A percentile compares a stretch with the other conserved stretches of the same genome.
phyloP scores from a whole-genome alignment of 2,888 invertebrate species.

The Tetrapedia diversipes region DNA sequence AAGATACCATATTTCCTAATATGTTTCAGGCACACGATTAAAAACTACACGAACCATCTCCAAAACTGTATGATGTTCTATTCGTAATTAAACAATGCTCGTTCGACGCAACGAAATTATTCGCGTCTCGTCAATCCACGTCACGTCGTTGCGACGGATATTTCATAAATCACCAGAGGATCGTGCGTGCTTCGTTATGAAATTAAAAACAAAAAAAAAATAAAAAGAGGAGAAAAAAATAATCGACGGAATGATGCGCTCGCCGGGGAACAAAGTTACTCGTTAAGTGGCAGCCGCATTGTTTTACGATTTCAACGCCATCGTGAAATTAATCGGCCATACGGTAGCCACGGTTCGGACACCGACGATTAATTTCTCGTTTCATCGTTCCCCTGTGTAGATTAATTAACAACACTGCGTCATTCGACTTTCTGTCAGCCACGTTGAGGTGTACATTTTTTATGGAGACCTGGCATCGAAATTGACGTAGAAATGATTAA shows the following conservation, averaged over 20 bases:
- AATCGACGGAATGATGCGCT: slow-evolving; percentile 23
- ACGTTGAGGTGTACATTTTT: background rate
- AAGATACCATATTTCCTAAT: too few relatives aligned
- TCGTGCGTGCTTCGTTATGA: slow-evolving; percentile 1
- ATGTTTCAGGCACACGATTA: too few relatives aligned
- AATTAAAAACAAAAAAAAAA: background rate
- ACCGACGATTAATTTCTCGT: slow-evolving; percentile 45
- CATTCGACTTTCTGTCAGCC: background rate
- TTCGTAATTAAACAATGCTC: slow-evolving; percentile 15
- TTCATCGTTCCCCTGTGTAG: slow-evolving; percentile 33
- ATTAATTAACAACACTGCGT: slow-evolving; percentile 28
- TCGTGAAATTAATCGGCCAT: slow-evolving; percentile 43
- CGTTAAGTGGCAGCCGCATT: slow-evolving; percentile 36
- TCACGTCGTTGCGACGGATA: slow-evolving; percentile 32
- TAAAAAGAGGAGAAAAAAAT: background rate
- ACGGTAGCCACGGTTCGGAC: slow-evolving; percentile 21
- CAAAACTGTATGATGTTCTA: background rate
- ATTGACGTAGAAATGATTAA: background rate
- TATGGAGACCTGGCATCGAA: background rate
- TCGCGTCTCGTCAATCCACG: slow-evolving; percentile 33
- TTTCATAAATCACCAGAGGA: slow-evolving; percentile 44
- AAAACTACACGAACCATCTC: too few relatives aligned
- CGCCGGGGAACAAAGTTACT: slow-evolving; percentile 26
- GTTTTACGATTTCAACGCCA: slow-evolving; percentile 36
- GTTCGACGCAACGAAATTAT: slow-evolving; percentile 42